Evolutionary conservation across 2,888 invertebrate genomes (phyloP).

Genomic region (Meliscaeva auricollis): DNA sequence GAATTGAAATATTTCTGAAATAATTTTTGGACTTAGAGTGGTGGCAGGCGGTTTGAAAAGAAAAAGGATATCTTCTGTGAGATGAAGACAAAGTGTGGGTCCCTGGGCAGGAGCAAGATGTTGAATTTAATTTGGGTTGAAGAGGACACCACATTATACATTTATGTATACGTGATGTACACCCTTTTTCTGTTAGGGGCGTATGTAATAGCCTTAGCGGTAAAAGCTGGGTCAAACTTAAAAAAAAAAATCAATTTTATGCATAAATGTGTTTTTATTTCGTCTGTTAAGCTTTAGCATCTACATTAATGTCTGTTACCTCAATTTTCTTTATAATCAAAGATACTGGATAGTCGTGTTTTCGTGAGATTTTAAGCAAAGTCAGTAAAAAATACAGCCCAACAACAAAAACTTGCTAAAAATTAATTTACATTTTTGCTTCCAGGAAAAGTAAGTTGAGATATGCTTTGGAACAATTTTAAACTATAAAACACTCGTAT

Average conservation of each 20-base stretch:
- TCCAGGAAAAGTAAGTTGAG: too few species aligned
- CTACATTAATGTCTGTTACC: too few species aligned
- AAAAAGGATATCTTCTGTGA: constrained; percentile 6
- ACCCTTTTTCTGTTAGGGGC: constrained; percentile 68
- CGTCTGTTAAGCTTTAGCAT: background rate
- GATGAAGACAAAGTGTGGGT: constrained; percentile 19
- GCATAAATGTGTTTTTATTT: background rate
- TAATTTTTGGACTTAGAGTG: constrained; percentile 24
- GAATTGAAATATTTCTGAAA: constrained; percentile 50
- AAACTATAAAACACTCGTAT: too few species aligned
- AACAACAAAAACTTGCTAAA: too few species aligned
- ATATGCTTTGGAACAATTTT: too few species aligned
- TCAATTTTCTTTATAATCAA: too few species aligned
- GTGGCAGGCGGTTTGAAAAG: background rate
- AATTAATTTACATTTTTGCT: too few species aligned
- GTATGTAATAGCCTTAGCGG: constrained; percentile 29
- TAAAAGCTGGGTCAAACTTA: constrained; percentile 16
- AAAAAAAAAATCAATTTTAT: too few species aligned
- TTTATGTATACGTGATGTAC: constrained; percentile 10
- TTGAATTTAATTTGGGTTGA: constrained; percentile 55
- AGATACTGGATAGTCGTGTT: too few species aligned
- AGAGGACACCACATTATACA: constrained; percentile 32
- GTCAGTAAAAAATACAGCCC: too few species aligned
- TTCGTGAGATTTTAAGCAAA: too few species aligned
- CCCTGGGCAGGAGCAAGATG: constrained; percentile 33